Base-by-base conservation (phyloP, 2,113 vertebrate species). In the Lophius piscatorius region DNA sequence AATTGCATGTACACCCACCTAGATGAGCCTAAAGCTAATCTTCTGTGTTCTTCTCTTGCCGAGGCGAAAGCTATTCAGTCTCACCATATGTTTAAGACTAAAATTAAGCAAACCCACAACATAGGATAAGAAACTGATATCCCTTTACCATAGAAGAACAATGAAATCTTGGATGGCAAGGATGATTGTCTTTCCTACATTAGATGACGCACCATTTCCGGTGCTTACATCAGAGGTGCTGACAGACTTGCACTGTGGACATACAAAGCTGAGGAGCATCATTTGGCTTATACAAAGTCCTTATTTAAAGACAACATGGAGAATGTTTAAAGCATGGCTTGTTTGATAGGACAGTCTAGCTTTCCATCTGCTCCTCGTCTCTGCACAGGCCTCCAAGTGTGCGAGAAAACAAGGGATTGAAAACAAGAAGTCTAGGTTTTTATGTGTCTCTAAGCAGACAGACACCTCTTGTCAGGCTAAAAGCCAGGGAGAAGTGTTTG, bases 401-500 rank as follows among this genome's bases (percentile, higher is more conserved):
- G 51, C 56, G 38, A 35, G 75, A 52, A 9, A 31, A 9, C n/a
- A n/a, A n/a, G n/a, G n/a, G n/a, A n/a, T n/a, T n/a, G n/a, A n/a
- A n/a, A n/a, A n/a, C n/a, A n/a, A 36, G 48, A 21, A 42, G 20
- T 39, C 18, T 3, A 17, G 9, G 48, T 71, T 39, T 71, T 45
- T 46, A 0, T 7, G 45, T 6, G 11, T 61, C 56, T 51, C 33
- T 0, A 7, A 42, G 23, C 41, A 35, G 4, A 50, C 52, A 48
- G 59, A 50, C 36, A 24, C 38, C 40, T 51, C 70, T 35, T 11
- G 63, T 62, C 39, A 70, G 56, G 16, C 68, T 81, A 74, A 80
- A 76, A 72, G 72, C 72, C 51, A 1, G 64, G 35, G 55, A 52
- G 9, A 54, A 18, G 52, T 88, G 82, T 86, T 83, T 84, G 76